Evolutionary conservation across 2,888 invertebrate genomes (phyloP).

Genomic region (Saturnia japonica): DNA sequence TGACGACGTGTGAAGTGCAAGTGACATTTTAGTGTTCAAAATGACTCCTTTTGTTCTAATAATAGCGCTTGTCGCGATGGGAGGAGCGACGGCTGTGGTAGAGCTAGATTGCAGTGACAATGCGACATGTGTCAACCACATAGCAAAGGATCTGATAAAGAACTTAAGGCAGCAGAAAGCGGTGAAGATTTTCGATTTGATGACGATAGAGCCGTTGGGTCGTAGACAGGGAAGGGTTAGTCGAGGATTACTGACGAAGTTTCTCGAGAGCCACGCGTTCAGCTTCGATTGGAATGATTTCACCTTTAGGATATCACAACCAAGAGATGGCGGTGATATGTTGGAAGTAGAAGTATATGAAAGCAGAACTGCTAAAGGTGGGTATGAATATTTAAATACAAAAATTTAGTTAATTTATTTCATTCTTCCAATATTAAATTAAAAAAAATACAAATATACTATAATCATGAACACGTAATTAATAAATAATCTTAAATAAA

Average conservation of each 20-base stretch:
- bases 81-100: constrained; percentile 58
- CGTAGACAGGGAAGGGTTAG: constrained; percentile 64
- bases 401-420: not conserved
- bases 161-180: constrained; percentile 78
- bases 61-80: constrained; percentile 60
- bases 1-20: constrained; percentile 58
- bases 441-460: not conserved
- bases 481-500: not conserved
- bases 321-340: constrained; percentile 70
- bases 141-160: constrained; percentile 75
- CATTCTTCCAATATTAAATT: not conserved
- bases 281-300: constrained; percentile 80
- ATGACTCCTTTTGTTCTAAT: constrained; percentile 70
- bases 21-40: constrained; percentile 59
- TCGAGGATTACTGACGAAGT: constrained; percentile 62
- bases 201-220: constrained; percentile 79
- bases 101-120: constrained; percentile 82
- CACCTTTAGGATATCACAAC: constrained; percentile 76
- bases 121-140: constrained; percentile 80
- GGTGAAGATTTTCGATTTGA: constrained; percentile 76
- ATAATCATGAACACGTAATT: not conserved
- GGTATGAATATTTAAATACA: constrained; percentile 26
- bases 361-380: constrained; percentile 73
- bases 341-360: constrained; percentile 74
- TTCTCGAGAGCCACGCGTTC: constrained; percentile 77